Conservation (phyloP, 2,113 vertebrate species). For the Stomatorhinus ivindoensis region DNA sequence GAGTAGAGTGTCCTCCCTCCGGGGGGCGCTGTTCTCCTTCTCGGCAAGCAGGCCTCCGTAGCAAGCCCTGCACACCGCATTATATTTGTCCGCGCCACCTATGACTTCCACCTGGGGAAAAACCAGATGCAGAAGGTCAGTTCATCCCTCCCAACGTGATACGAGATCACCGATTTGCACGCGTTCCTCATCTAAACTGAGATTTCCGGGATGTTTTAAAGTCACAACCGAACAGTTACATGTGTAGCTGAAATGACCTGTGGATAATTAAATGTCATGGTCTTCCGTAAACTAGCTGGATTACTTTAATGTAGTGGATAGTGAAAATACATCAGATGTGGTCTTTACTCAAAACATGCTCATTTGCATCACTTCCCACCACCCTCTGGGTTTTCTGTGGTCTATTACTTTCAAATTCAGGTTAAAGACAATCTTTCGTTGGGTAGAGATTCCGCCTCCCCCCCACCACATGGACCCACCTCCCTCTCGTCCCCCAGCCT, state of each 20-base stretch:
- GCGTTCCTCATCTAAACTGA: background rate
- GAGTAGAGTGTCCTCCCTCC: constrained; percentile 39
- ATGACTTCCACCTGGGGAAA: constrained; percentile 84
- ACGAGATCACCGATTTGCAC: background rate
- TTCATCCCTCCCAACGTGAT: background rate
- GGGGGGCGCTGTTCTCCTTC: constrained; percentile 65
- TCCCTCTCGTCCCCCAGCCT: constrained; percentile 81
- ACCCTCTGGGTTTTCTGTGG: background rate
- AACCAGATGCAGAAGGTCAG: background rate
- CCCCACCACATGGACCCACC: constrained; percentile 52
- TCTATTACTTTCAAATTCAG: background rate
- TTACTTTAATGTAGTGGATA: background rate
- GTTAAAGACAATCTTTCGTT: background rate
- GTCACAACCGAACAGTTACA: background rate
- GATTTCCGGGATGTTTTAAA: background rate
- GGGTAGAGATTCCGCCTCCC: background rate
- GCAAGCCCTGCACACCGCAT: constrained; percentile 79
- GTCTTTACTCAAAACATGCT: background rate
- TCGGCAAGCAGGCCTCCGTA: constrained; percentile 58
- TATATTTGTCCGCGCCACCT: constrained; percentile 88
- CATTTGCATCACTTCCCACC: background rate
- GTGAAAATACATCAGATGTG: background rate
- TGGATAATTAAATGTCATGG: background rate
- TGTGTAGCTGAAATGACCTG: background rate
- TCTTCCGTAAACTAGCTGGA: background rate